Conservation (phyloP, 2,888 invertebrate species). For the Venusia cambrica region DNA sequence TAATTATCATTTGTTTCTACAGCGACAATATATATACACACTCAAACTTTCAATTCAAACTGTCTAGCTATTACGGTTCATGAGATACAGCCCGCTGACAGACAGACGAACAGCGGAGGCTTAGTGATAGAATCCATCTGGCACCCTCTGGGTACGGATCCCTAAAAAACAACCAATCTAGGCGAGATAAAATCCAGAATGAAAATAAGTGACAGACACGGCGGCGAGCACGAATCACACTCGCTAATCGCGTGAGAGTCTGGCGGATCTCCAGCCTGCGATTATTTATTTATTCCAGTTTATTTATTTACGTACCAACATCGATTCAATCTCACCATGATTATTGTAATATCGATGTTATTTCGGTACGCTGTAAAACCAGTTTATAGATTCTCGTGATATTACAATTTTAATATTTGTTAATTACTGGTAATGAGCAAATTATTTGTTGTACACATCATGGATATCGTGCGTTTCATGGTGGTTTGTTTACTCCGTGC, state of each 20-base stretch:
- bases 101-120: no score
- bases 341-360: slow-evolving; percentile 22
- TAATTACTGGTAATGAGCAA: slow-evolving; percentile 2
- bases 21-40: no score
- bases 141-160: no score
- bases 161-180: slow-evolving; percentile 17
- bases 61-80: no score
- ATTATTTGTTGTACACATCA: no score
- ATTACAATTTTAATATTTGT: slow-evolving; percentile 1
- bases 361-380: slow-evolving; percentile 5
- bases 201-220: slow-evolving; percentile 35
- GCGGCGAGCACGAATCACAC: slow-evolving; percentile 37
- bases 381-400: slow-evolving; percentile 1
- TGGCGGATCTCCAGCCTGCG: slow-evolving; percentile 48
- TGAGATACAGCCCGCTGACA: no score
- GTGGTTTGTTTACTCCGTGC: no score
- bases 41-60: no score
- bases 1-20: no score
- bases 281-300: slow-evolving; percentile 57
- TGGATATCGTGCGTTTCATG: no score
- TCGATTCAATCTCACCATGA: slow-evolving; percentile 32
- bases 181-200: slow-evolving; percentile 33
- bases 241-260: slow-evolving; percentile 35
- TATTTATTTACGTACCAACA: slow-evolving; percentile 65
- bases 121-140: no score